These are phyloP conservation scores for Crax fasciolata DNA, from an alignment of 2,797 vertebrate species.

Conservation along the genomic window DNA sequence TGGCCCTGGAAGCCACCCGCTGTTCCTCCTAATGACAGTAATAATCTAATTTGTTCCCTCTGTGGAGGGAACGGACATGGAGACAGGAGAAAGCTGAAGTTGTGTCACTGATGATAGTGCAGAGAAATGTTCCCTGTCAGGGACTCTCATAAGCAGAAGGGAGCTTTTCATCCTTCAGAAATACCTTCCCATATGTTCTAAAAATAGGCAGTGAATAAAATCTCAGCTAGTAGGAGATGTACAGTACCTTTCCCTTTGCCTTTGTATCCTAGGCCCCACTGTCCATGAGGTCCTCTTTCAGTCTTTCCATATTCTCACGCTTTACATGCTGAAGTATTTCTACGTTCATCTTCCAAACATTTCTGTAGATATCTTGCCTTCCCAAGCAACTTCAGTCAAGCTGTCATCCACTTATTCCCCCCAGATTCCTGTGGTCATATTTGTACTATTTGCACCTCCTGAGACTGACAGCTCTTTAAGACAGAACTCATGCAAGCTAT, in stretches of 20 bases:
- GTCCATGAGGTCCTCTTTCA: background rate
- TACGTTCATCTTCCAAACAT: rapidly evolving
- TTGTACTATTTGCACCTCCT: background rate
- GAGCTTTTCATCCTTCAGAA: background rate
- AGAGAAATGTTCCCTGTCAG: background rate
- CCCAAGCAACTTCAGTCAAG: background rate
- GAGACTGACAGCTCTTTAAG: background rate
- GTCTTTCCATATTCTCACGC: rapidly evolving
- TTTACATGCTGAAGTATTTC: background rate
- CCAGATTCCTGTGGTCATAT: background rate
- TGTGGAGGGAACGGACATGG: background rate
- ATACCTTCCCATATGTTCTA: background rate
- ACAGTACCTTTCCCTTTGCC: background rate
- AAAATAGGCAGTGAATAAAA: background rate
- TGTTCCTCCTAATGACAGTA: constrained; percentile 19
- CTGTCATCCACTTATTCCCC: background rate
- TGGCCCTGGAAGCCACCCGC: background rate
- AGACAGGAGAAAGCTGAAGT: background rate
- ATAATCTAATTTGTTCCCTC: background rate
- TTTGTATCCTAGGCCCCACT: background rate
- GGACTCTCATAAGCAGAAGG: background rate
- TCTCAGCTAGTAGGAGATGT: background rate
- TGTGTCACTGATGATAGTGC: background rate
- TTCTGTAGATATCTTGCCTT: background rate
- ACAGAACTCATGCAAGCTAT: background rate